Evolutionary conservation across 2,113 vertebrate genomes (phyloP).

Genomic region (Zosterops pallidus): DNA sequence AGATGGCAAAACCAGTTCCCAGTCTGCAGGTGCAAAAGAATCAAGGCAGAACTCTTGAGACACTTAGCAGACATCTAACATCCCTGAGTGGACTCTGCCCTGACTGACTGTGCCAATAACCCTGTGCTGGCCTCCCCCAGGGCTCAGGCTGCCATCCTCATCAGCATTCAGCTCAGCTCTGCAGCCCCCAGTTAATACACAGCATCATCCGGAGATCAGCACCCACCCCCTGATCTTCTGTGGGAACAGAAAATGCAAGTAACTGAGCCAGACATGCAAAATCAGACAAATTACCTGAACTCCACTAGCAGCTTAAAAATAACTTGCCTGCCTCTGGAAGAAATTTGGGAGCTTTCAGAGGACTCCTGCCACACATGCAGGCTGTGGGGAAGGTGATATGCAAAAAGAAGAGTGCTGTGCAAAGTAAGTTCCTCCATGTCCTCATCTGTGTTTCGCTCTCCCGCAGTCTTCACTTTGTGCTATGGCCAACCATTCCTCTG

Average conservation of each 20-base stretch:
- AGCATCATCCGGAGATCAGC: neutral
- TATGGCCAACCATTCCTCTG: neutral
- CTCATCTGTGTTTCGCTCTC: neutral
- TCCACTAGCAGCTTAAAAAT: neutral
- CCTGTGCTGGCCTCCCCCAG: fast-evolving
- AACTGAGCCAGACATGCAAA: neutral
- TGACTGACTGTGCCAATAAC: neutral
- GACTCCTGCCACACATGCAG: neutral
- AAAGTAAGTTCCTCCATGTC: neutral
- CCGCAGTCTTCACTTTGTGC: neutral
- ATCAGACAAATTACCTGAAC: neutral
- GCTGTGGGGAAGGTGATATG: neutral
- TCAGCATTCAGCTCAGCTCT: neutral
- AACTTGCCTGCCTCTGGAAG: neutral
- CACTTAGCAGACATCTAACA: neutral
- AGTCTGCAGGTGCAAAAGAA: neutral
- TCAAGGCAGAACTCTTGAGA: neutral
- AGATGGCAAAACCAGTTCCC: neutral
- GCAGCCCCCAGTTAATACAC: neutral
- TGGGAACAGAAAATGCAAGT: neutral
- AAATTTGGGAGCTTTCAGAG: neutral
- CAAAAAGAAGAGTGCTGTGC: neutral
- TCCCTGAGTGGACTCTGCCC: neutral
- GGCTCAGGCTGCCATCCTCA: neutral
- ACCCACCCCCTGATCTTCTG: no score